Evolutionary conservation across 2,888 invertebrate species (phyloP).

Genomic region (Andrena flavipes): DNA sequence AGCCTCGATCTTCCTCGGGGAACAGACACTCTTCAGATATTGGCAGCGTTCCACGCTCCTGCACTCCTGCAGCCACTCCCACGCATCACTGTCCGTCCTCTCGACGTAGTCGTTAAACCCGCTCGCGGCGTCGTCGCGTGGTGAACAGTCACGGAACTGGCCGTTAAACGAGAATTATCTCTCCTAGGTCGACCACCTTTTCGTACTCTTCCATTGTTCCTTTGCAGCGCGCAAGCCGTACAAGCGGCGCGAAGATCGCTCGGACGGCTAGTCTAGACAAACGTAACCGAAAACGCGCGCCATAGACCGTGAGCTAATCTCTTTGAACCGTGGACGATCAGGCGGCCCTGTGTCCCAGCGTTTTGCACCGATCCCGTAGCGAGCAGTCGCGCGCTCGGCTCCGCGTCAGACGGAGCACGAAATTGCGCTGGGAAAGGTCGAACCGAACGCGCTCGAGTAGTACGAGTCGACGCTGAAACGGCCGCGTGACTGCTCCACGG

Average conservation of each 20-base stretch:
- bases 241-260: constrained; percentile 15
- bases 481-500: no score
- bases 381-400: not conserved
- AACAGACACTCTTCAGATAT: constrained; percentile 65
- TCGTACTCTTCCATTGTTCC: no score
- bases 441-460: constrained; percentile 18
- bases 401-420: constrained; percentile 41
- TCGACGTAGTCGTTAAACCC: constrained; percentile 54
- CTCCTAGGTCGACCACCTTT: no score
- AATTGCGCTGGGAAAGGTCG: constrained; percentile 29
- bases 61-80: constrained; percentile 44
- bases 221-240: not conserved
- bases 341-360: not conserved
- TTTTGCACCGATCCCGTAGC: not conserved
- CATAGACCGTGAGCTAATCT: constrained; percentile 53
- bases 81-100: constrained; percentile 41
- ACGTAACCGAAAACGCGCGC: constrained; percentile 45
- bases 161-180: not conserved
- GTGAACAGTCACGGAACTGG: not conserved
- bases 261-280: constrained; percentile 35
- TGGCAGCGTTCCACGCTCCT: constrained; percentile 69
- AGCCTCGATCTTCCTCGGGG: constrained; percentile 48
- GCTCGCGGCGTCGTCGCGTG: constrained; percentile 21
- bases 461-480: constrained; percentile 18
- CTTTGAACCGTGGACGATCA: constrained; percentile 48